Conservation (phyloP, 2,113 vertebrate genomes). For the Megatriorchis doriae region DNA sequence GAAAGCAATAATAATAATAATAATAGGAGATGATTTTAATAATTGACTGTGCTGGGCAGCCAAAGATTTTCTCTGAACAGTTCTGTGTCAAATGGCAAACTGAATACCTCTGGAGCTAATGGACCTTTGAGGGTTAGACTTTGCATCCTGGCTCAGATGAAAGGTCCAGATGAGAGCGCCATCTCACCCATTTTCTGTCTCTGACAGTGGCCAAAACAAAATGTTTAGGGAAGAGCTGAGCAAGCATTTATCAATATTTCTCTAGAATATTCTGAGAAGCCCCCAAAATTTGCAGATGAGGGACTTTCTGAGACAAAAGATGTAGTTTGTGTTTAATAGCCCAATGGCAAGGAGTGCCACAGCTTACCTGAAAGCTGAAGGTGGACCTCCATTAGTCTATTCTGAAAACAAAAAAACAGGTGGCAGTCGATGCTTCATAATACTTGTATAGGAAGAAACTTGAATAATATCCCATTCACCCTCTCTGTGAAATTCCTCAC, state of each 20-base stretch:
- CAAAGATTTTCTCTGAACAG: neutral
- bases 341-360: neutral
- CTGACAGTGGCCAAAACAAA: neutral
- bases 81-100: neutral
- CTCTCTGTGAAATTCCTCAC: neutral
- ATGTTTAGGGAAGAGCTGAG: neutral
- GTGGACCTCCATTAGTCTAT: neutral
- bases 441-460: neutral
- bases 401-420: neutral
- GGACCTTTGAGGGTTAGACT: neutral
- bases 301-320: neutral
- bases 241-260: neutral
- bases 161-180: neutral
- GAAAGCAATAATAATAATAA: neutral
- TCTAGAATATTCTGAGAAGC: neutral
- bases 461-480: neutral
- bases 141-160: neutral
- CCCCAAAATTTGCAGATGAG: neutral
- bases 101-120: neutral
- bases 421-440: neutral
- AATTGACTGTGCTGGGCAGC: neutral
- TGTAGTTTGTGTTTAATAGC: neutral
- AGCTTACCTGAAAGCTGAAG: neutral
- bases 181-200: neutral
- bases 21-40: neutral